Base-by-base conservation (phyloP, 2,888 invertebrate genomes). In the Campaea margaritaria region DNA sequence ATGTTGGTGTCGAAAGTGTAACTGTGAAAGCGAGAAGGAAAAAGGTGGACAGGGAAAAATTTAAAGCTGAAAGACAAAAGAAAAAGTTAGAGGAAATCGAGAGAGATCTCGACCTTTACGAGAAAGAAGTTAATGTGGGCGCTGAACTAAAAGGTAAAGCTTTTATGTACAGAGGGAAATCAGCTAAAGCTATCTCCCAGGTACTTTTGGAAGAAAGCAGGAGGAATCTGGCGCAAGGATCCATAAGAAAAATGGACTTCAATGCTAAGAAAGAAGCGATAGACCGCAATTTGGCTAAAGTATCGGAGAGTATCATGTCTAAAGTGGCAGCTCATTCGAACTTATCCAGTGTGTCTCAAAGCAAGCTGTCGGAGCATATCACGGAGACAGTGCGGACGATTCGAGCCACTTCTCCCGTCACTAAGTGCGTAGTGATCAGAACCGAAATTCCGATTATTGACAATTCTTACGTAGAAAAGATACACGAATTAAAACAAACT, bases 141-240 rank as follows among this genome's bases (percentile, higher is more conserved):
- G 83, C 90, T 68, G 93, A 94, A 73, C 82, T 94, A 63, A 93
- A 89, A 82, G 84, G 93, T 63, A 90, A 89, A 77, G 93, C 94
- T 64, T 88, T 93, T 81, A 85, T 93, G 82, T 94, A 96, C 46
- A 93, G 95, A 73, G 96, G 96, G 49, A 96, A 95, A 91, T 96
- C 96, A 2, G 96, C 96, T 7, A 94, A 93, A 76, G 95, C 95
- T 45, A 97, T 97, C 62, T 95, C 94, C 67, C 93, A 93, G 64
- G 94, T 94, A 12, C 85, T 96, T 42, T 82, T 96, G 43, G 92
- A 93, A 39, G 94, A 95, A 70, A 94, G 93, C 36, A 79, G 93
- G 53, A 89, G 85, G 66, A 94, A 94, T 77, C 91, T 95, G 38
- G 87, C 90, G 0, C 87, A 85, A 53, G 81, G 79, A 8, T 87